Evolutionary conservation across 1,140 invertebrate genomes (phyloP).

Genomic region (Bombus pyrosoma): DNA sequence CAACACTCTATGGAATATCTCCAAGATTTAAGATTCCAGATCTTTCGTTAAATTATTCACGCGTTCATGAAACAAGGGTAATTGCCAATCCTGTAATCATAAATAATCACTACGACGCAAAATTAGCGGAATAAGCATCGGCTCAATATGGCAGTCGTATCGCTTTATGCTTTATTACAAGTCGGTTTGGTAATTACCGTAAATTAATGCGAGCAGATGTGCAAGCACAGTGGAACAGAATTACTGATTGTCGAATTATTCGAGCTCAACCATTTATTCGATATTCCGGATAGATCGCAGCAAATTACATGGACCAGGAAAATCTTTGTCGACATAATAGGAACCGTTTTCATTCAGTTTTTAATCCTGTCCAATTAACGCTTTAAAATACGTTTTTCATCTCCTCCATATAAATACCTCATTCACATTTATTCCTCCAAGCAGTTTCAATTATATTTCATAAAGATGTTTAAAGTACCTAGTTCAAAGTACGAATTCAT

Average conservation of each 20-base stretch:
- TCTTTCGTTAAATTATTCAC: not conserved
- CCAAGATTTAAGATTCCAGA: not conserved
- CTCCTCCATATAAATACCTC: not conserved
- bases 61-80: not conserved
- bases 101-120: conserved; percentile 11
- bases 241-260: conserved; percentile 13
- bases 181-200: conserved; percentile 16
- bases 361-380: not conserved
- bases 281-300: not conserved
- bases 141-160: not conserved
- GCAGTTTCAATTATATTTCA: not conserved
- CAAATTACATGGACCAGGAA: too few species aligned
- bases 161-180: conserved; percentile 26
- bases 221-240: not conserved
- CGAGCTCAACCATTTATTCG: not conserved
- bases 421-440: not conserved
- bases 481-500: not conserved
- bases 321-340: not conserved
- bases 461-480: not conserved
- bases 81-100: conserved; percentile 5
- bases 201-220: conserved; percentile 35
- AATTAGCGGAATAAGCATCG: conserved; percentile 5
- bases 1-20: not conserved
- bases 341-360: too few species aligned
- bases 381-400: not conserved